These are phyloP conservation scores for Druceiella hillmani DNA, from an alignment of 2,888 invertebrate genomes.

Conservation along the genomic window DNA sequence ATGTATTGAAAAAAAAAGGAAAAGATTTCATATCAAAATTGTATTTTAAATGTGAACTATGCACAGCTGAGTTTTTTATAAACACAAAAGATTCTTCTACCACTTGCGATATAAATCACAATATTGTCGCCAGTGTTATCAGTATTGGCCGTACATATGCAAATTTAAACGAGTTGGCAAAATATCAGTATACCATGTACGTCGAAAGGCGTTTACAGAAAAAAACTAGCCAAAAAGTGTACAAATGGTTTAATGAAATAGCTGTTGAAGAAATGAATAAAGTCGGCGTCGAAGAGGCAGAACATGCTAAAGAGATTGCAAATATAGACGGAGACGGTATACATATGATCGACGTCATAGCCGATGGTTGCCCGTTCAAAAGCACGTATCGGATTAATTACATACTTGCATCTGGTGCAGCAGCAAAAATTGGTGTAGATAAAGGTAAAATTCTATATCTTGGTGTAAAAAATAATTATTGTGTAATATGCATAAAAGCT, in stretches of 20 bases:
- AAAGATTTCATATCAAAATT: too few species aligned
- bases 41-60: constrained; percentile 3
- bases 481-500: too few species aligned
- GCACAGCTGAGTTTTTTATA: neutral
- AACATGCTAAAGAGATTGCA: constrained; percentile 5
- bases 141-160: constrained; percentile 5
- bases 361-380: constrained; percentile 2
- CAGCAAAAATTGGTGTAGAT: constrained; percentile 7
- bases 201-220: constrained; percentile 5
- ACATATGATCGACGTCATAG: too few species aligned
- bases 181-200: constrained; percentile 5
- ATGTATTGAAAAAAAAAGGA: too few species aligned
- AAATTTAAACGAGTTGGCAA: constrained; percentile 9
- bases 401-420: constrained; percentile 7
- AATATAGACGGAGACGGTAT: constrained; percentile 2
- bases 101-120: constrained; percentile 5
- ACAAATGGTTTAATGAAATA: constrained; percentile 8
- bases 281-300: constrained; percentile 3
- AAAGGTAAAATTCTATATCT: constrained; percentile 7
- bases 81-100: constrained; percentile 3
- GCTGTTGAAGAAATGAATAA: constrained; percentile 6
- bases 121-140: constrained; percentile 6
- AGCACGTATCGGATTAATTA: constrained; percentile 8
- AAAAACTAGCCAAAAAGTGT: constrained; percentile 8
- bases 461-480: constrained; percentile 7